Evolutionary conservation across 1,140 invertebrate species (phyloP).

Genomic region (Augochlora pura): DNA sequence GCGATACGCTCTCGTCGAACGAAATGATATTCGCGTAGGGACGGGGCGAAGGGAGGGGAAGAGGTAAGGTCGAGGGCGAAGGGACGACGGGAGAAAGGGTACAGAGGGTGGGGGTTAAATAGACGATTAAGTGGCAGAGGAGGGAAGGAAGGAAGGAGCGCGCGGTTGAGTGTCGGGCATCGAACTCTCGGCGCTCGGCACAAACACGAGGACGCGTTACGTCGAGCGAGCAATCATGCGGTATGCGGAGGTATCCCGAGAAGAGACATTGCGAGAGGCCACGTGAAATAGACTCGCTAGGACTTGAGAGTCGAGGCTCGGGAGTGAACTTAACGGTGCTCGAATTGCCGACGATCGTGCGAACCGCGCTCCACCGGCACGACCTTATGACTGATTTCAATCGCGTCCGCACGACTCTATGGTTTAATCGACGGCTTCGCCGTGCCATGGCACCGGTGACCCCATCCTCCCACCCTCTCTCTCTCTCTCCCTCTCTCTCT

Average conservation of each 20-base stretch:
- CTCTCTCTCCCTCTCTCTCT: neutral
- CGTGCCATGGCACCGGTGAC: too few species aligned
- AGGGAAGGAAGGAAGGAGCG: neutral
- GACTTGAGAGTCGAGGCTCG: neutral
- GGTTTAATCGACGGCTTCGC: neutral
- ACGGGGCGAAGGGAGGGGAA: slow-evolving; percentile 12
- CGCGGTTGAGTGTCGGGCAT: slow-evolving; percentile 25
- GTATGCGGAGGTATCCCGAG: slow-evolving; percentile 21
- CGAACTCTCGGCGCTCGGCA: slow-evolving; percentile 37
- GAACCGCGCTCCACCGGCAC: neutral
- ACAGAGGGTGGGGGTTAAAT: slow-evolving; percentile 16
- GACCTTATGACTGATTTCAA: slow-evolving; percentile 25
- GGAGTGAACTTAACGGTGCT: slow-evolving; percentile 25
- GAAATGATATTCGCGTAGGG: neutral
- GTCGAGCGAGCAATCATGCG: slow-evolving; percentile 39
- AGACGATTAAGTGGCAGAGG: slow-evolving; percentile 26
- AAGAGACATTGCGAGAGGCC: slow-evolving; percentile 14
- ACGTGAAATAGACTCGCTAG: slow-evolving; percentile 34
- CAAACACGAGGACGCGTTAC: slow-evolving; percentile 54
- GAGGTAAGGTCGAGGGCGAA: neutral
- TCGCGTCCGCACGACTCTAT: slow-evolving; percentile 10
- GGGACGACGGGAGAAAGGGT: neutral
- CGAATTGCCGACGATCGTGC: slow-evolving; percentile 10
- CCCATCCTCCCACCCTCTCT: neutral
- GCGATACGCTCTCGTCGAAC: too few species aligned